Evolutionary conservation across 2,888 invertebrate genomes (phyloP).

Genomic region (Hirtodrosophila alboralis): DNA sequence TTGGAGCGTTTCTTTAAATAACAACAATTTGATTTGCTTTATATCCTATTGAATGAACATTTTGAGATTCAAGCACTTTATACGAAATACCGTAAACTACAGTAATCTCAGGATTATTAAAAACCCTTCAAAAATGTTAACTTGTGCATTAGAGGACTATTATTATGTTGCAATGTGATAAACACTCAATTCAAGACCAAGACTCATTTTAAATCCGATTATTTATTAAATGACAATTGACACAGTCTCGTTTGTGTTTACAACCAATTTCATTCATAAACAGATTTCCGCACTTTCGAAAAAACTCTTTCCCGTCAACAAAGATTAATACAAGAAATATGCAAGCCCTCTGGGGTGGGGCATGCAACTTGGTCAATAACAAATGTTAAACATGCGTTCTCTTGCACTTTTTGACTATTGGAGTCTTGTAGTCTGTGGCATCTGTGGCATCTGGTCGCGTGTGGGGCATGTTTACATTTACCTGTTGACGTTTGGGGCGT

Average conservation of each 20-base stretch:
- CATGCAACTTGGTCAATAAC: slow-evolving; percentile 59
- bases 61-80: no score
- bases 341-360: slow-evolving; percentile 37
- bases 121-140: no score
- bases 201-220: slow-evolving; percentile 47
- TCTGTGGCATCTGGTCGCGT: slow-evolving; percentile 35
- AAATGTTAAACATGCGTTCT: slow-evolving; percentile 60
- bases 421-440: slow-evolving; percentile 36
- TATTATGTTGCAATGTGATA: no score
- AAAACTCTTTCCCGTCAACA: slow-evolving; percentile 32
- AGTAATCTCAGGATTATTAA: no score
- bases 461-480: slow-evolving; percentile 60
- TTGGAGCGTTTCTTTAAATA: no score
- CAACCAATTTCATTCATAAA: slow-evolving; percentile 67
- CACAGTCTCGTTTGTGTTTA: slow-evolving; percentile 25
- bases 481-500: slow-evolving; percentile 69
- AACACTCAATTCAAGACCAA: slow-evolving; percentile 33
- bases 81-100: no score
- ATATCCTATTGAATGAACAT: no score
- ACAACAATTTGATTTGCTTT: no score
- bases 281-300: slow-evolving; percentile 62
- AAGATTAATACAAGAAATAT: slow-evolving; percentile 32
- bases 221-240: slow-evolving; percentile 63
- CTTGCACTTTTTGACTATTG: slow-evolving; percentile 20
- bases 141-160: no score